Evolutionary conservation across 2,797 vertebrate species (phyloP), one percentile per base, ranked within the genome.

Genomic region (Dicrostonyx torquatus): DNA sequence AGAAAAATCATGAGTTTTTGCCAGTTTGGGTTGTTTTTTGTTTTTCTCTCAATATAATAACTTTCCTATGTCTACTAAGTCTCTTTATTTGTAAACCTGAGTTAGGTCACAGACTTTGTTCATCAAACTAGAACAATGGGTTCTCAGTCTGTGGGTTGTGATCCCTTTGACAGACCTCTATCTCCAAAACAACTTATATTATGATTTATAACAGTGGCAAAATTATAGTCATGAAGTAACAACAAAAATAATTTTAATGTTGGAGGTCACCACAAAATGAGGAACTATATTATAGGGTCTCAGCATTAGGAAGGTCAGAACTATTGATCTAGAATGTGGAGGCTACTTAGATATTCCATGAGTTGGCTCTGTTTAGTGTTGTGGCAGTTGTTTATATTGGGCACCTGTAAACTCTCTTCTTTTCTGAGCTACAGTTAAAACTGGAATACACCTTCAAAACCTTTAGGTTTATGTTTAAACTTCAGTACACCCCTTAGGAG

Each of bases 41-140:
- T 77, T 37, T 75, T 89, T 92, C 68, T 48, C 40, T 87, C 4
- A 29, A 87, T 89, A 6, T 53, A 79, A 78, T 76, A 70, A 89
- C 85, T 34, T 90, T 91, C 45, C 40, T 72, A 14, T 83, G 26
- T 88, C 48, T 83, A 75, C 70, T 68, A 95, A 95, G 58, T 94
- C 55, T 64, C 14, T 29, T 84, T 95, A 40, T 48, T 87, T 85
- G 79, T 92, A 96, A 93, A 92, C 24, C 13, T 90, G 34, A n/a
- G 87, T n/a, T 45, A 4, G 66, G 64, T 85, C 75, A 93, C 80
- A 5, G 64, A 64, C 90, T 95, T 95, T 73, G 3, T 90, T 80
- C 80, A 84, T 8, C 34, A 76, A 37, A 95, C 34, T 31, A 91
- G n/a, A 37, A 70, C 17, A 70, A 17, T 55, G 17, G 7, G 3